Base-by-base conservation (phyloP, 2,888 invertebrate genomes). In the Cerceris ruficornis region DNA sequence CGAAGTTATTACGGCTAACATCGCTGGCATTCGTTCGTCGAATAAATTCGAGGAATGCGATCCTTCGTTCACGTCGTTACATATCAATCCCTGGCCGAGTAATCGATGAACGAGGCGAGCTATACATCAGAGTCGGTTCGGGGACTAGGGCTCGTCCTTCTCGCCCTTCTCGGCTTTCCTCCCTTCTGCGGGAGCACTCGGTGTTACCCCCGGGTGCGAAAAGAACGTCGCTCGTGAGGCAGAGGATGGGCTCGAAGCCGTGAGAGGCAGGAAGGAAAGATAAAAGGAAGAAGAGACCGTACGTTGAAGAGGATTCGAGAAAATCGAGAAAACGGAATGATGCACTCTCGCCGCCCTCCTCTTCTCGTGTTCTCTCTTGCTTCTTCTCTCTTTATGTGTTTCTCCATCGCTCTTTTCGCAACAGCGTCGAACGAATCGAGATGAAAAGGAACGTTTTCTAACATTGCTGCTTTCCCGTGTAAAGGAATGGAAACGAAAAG, bases 301-400 rank as follows among this genome's bases (percentile, higher is more conserved):
- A 49, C 57, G 60, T 71, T 15, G 69, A 61, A 66, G 60, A 52
- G 64, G 80, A 70, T 83, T 79, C 49, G 69, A 70, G 80, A 82
- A 79, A 79, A 75, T 75, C 79, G 83, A 73, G 72, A 72, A 46
- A 67, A 68, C 66, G 67, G 65, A 73, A 75, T 41, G 72, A 70
- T 66, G 75, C 75, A 79, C 75, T 68, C 68, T 14, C 54, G 57
- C 69, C 46, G 4, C 70, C 68, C 50, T 69, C 66, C 54, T 9
- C 1, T 8, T 42, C 17, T 7, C 54, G 9, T 6, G 13, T n/a
- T 42, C 15, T 60, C 43, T 15, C n/a, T 65, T 58, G 28, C n/a
- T 49, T 15, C 4, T 28, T 28, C 28, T 28, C 28, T 28, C 28
- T 28, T 28, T 28, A 28, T 28, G 28, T 28, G 28, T 28, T 28